phyloP scores from a whole-genome alignment of 2,113 vertebrate species.

The Spea multiplicata region DNA sequence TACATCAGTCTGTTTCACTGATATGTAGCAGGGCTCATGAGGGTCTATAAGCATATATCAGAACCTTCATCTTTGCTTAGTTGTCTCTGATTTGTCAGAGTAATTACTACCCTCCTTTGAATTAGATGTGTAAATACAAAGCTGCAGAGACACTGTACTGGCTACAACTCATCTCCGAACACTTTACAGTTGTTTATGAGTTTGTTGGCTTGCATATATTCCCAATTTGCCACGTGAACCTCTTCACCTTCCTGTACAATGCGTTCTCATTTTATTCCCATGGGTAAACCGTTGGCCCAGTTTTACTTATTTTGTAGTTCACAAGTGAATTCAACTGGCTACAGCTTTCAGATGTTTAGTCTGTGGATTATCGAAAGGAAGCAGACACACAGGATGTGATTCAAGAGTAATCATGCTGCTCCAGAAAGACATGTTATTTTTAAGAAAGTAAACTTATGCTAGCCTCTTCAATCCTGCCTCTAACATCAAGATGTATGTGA shows the following conservation, averaged over 20 bases:
- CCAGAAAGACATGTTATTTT: constrained; percentile 37
- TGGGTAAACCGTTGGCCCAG: constrained; percentile 21
- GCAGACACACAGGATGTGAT: constrained; percentile 47
- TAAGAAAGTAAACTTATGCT: constrained; percentile 27
- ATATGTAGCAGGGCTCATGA: no score
- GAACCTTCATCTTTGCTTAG: no score
- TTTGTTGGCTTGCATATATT: constrained; percentile 31
- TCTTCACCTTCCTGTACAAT: constrained; percentile 35
- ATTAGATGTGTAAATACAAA: neutral
- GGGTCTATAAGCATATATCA: no score
- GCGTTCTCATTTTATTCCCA: constrained; percentile 32
- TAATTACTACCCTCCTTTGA: neutral
- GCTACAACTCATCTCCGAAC: neutral
- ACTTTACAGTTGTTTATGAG: neutral
- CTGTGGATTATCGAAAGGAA: constrained; percentile 44
- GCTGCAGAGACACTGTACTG: neutral
- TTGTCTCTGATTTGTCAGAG: neutral
- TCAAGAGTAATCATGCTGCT: constrained; percentile 37
- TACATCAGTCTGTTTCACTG: no score
- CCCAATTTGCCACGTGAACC: constrained; percentile 21
- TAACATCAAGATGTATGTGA: constrained; percentile 13
- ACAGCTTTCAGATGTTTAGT: constrained; percentile 41
- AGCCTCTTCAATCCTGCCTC: constrained; percentile 1
- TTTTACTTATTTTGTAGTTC: constrained; percentile 3
- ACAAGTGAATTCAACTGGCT: constrained; percentile 28